A percentile compares a stretch with the other conserved stretches of the same genome.
phyloP scores from a whole-genome alignment of 1,140 invertebrate species.

The Panagrolaimus sp. region DNA sequence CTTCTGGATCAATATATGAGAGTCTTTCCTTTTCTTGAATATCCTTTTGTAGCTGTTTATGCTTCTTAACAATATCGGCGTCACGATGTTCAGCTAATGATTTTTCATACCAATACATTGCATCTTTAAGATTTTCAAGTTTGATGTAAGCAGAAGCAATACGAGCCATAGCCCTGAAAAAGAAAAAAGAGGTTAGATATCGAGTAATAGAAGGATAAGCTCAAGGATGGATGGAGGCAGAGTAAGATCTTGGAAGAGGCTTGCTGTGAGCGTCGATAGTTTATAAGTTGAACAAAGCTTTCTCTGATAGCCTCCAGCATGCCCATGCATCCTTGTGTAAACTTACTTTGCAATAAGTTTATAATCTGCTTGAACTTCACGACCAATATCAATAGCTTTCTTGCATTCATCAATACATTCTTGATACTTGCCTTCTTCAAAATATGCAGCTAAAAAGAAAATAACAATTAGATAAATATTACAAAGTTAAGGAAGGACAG shows the following conservation, averaged over 20 bases:
- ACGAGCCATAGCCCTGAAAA: constrained; percentile 62
- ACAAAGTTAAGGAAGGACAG: too few species aligned
- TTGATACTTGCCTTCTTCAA: constrained; percentile 87
- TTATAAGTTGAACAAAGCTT: too few species aligned
- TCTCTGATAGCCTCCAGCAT: too few species aligned
- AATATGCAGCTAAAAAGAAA: constrained; percentile 53
- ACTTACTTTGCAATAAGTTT: constrained; percentile 82
- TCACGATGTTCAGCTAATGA: constrained; percentile 93
- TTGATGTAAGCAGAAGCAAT: constrained; percentile 64
- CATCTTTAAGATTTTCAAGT: constrained; percentile 72
- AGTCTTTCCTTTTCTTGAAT: constrained; percentile 82
- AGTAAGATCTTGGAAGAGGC: too few species aligned
- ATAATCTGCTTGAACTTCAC: constrained; percentile 92
- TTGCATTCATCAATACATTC: constrained; percentile 87
- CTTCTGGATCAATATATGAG: constrained; percentile 84
- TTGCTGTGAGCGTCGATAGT: too few species aligned
- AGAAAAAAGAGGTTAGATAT: not conserved
- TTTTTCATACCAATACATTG: constrained; percentile 89
- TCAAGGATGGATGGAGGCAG: too few species aligned
- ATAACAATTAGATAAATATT: too few species aligned
- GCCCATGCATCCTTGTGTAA: too few species aligned
- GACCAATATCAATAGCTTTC: constrained; percentile 85
- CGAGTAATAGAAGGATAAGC: too few species aligned
- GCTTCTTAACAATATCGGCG: constrained; percentile 62
- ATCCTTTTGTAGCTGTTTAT: constrained; percentile 63